These are phyloP conservation scores for Hippocampus abdominalis DNA, from an alignment of 2,113 vertebrate genomes.

Conservation along the genomic window DNA sequence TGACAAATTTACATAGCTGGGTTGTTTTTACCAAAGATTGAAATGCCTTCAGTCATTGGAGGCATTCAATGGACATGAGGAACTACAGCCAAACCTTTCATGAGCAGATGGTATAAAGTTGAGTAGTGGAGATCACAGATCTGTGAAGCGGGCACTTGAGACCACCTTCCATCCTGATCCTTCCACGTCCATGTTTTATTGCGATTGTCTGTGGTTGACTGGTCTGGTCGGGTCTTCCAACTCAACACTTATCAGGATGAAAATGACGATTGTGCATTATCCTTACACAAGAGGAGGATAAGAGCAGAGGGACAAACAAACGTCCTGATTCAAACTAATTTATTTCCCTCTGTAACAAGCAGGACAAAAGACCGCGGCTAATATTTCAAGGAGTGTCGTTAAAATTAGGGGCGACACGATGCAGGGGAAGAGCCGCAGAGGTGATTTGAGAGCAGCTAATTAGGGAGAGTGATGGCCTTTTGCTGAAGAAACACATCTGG, in stretches of 20 bases:
- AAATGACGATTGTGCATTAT: background rate
- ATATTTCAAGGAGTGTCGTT: conserved; percentile 93
- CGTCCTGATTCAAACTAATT: conserved; percentile 73
- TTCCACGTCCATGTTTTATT: background rate
- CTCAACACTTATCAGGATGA: background rate
- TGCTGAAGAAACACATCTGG: conserved; percentile 77
- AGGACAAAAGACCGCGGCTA: conserved; percentile 77
- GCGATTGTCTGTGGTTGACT: background rate
- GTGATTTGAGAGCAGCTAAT: conserved; percentile 92
- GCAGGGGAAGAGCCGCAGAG: conserved; percentile 76
- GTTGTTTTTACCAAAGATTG: too few species aligned
- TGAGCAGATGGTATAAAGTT: too few species aligned
- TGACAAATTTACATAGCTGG: too few species aligned
- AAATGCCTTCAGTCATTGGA: too few species aligned
- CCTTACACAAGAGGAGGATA: background rate
- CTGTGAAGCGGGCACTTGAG: too few species aligned
- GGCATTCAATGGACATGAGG: too few species aligned
- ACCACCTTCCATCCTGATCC: too few species aligned
- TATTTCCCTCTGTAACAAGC: conserved; percentile 86
- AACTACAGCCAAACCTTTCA: too few species aligned
- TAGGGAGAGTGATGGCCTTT: conserved; percentile 90
- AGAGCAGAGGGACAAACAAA: conserved; percentile 20
- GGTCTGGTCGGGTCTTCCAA: background rate
- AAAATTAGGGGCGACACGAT: conserved; percentile 83
- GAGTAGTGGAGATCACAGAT: too few species aligned